Base-by-base conservation (phyloP, 2,888 invertebrate genomes). In the Incurvaria masculella region DNA sequence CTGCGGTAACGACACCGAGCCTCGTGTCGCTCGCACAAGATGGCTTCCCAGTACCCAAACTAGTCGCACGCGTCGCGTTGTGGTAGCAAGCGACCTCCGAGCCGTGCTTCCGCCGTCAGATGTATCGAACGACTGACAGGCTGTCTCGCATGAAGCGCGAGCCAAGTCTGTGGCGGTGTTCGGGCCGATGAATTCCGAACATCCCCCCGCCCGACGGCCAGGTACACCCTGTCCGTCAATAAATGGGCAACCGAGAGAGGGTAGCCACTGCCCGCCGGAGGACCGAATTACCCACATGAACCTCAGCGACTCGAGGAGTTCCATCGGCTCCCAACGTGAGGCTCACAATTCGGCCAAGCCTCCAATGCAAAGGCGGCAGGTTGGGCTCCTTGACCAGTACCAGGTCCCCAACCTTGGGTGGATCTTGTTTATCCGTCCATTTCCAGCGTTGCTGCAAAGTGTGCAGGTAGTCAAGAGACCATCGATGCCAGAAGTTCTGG, bases 341-440 rank as follows among this genome's bases (percentile, higher is more conserved):
- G 14, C 14, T 33, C 6, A 33, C 14, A 14, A 41, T 41, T 4
- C 41, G 41, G 2, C 49, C 58, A 11, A 54, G 41, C n/a, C 33
- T 45, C 59, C 58, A 60, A 10, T 55, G 41, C 4, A 44, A 18
- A 14, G 55, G 52, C 8, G 51, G 52, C 2, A 47, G 40, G 41
- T 46, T 47, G 16, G 54, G 52, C 17, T 57, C 55, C 19, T 52
- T 53, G 17, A 59, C 17, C 14, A 59, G 41, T 4, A 59, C 59
- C 17, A 60, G 21, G 18, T 49, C 46, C 14, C 50, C 49, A 10
- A 50, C 38, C 42, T 49, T 42, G n/a, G 53, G 38, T 5, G 49
- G 47, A 10, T 46, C 46, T 14, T 16, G 23, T 6, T 47, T 17
- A 8, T 21, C 33, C 3, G 27, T 47, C 58, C 57, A 59, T 44